Conservation (phyloP, 2,113 vertebrate species). For the Oncorhynchus nerka region DNA sequence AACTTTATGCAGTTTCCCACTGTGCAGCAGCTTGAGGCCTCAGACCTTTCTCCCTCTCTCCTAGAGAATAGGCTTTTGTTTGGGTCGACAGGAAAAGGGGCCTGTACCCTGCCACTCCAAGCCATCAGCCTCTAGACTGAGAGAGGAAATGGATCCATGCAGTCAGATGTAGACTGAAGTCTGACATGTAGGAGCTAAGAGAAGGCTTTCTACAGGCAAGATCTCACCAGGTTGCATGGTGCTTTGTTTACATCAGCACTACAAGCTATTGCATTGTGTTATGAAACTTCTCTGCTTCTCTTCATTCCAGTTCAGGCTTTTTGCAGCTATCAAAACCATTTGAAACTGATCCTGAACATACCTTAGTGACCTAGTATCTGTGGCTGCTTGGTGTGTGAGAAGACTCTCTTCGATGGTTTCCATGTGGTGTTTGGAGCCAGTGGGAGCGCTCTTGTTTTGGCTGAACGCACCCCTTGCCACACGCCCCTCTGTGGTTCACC, state of each 20-base stretch:
- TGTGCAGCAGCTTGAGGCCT: constrained; percentile 9
- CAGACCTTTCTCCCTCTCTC: not conserved
- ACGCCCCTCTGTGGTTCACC: not conserved
- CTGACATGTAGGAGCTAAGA: constrained; percentile 39
- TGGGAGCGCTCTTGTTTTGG: not conserved
- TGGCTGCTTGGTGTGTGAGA: not conserved
- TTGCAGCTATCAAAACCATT: not conserved
- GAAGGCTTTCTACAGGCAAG: constrained; percentile 28
- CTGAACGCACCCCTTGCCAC: not conserved
- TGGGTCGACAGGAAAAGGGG: constrained; percentile 61
- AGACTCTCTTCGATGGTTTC: not conserved
- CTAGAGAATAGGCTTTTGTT: constrained; percentile 63
- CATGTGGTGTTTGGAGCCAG: not conserved
- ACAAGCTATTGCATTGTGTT: not conserved
- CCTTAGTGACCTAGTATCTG: not conserved
- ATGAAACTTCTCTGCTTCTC: too few species aligned
- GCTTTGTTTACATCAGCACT: constrained; percentile 39
- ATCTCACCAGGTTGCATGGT: not conserved
- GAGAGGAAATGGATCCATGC: constrained; percentile 57
- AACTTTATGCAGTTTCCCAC: constrained; percentile 1
- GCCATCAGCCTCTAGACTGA: not conserved
- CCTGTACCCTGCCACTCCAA: constrained; percentile 35
- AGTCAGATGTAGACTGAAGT: constrained; percentile 50
- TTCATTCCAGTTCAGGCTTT: too few species aligned
- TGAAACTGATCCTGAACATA: not conserved